Evolutionary conservation across 1,140 invertebrate genomes (phyloP).

Genomic region (Drosophila tropicalis): DNA sequence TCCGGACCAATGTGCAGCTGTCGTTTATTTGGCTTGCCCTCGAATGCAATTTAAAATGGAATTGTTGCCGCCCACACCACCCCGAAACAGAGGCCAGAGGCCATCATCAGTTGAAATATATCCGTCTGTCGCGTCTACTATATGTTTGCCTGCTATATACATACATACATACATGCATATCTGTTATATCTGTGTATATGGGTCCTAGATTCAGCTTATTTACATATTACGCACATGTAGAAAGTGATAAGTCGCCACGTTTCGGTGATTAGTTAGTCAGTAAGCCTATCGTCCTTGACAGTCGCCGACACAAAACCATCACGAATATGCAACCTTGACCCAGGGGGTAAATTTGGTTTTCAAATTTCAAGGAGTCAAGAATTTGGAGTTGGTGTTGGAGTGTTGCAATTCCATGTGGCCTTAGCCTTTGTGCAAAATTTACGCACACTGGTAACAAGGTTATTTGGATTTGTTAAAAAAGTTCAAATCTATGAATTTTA

Average conservation of each 20-base stretch:
- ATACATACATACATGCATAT: neutral
- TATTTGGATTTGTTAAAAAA: neutral
- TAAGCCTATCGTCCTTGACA: constrained; percentile 17
- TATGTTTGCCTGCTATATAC: neutral
- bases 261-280: constrained; percentile 66
- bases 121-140: neutral
- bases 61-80: constrained; percentile 7
- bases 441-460: constrained; percentile 14
- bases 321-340: constrained; percentile 55
- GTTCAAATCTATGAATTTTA: neutral
- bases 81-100: neutral
- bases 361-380: constrained; percentile 10
- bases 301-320: constrained; percentile 1
- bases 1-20: constrained; percentile 34
- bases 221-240: constrained; percentile 70
- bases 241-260: constrained; percentile 17
- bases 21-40: constrained; percentile 56
- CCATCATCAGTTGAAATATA: constrained; percentile 4
- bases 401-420: constrained; percentile 22
- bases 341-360: constrained; percentile 22
- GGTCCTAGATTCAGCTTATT: constrained; percentile 48
- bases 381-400: constrained; percentile 23
- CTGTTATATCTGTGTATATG: neutral
- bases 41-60: constrained; percentile 44
- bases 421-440: constrained; percentile 22